These are phyloP conservation scores for Picathartes gymnocephalus DNA, from an alignment of 2,113 vertebrate genomes.

Conservation along the genomic window DNA sequence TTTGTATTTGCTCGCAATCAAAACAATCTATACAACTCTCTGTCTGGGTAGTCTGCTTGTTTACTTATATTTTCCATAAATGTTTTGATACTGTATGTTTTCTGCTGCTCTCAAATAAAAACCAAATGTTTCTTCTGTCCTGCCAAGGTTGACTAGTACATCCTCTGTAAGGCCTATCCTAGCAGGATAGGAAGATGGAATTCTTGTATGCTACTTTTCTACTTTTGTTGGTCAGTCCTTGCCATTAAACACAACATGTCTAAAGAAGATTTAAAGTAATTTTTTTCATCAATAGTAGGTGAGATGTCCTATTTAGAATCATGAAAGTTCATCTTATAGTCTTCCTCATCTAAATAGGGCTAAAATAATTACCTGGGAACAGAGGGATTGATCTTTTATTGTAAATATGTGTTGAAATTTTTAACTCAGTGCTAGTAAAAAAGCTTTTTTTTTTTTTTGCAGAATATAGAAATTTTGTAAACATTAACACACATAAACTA, in stretches of 20 bases:
- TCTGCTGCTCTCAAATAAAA: background rate
- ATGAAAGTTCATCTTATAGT: background rate
- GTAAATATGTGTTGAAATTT: background rate
- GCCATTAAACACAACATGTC: background rate
- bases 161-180: background rate
- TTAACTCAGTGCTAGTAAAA: background rate
- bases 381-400: background rate
- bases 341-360: background rate
- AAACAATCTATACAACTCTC: background rate
- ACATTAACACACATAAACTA: background rate
- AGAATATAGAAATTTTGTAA: slow-evolving; percentile 9
- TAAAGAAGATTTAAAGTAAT: background rate
- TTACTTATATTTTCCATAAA: background rate
- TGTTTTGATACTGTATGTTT: background rate
- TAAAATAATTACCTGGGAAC: background rate
- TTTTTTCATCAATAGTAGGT: background rate
- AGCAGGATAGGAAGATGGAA: background rate
- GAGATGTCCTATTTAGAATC: background rate
- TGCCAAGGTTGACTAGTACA: background rate
- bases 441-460: background rate
- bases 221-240: background rate
- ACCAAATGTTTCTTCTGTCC: background rate
- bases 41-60: background rate
- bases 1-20: background rate
- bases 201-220: background rate